Conservation (phyloP, 2,797 vertebrate species). For the Neosilurus hyrtlii region DNA sequence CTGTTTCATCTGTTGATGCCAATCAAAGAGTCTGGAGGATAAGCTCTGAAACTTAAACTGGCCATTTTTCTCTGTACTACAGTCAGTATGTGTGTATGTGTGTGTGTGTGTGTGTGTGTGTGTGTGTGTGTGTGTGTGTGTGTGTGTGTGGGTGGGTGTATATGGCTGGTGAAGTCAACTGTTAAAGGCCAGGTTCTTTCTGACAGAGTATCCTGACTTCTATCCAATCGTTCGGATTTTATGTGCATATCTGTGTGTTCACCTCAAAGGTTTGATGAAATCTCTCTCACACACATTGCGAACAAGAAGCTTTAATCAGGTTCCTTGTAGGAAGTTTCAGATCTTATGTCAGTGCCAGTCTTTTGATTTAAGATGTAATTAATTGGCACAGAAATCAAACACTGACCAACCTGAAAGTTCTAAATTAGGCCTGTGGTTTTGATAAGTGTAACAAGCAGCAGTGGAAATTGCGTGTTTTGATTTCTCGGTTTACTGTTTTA, state of each 20-base stretch:
- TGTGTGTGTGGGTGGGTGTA: slow-evolving; percentile 24
- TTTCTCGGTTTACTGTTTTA: slow-evolving; percentile 20
- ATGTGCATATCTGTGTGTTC: neutral
- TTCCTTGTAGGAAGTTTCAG: slow-evolving; percentile 47
- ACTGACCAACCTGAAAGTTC: slow-evolving; percentile 33
- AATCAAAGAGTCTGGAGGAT: slow-evolving; percentile 53
- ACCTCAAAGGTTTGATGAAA: slow-evolving; percentile 15
- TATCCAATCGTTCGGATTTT: slow-evolving; percentile 23
- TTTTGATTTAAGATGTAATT: slow-evolving; percentile 55
- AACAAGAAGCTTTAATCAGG: slow-evolving; percentile 49
- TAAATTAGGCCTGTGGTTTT: slow-evolving; percentile 40
- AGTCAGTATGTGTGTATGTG: slow-evolving; percentile 29
- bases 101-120: slow-evolving; percentile 24
- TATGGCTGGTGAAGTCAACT: slow-evolving; percentile 21
- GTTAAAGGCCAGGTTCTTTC: slow-evolving; percentile 46
- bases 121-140: slow-evolving; percentile 6
- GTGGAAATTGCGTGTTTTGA: slow-evolving; percentile 4
- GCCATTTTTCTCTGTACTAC: slow-evolving; percentile 20
- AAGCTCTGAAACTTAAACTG: slow-evolving; percentile 45
- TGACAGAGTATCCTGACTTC: slow-evolving; percentile 40
- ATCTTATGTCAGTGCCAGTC: slow-evolving; percentile 16
- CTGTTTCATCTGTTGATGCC: slow-evolving; percentile 54
- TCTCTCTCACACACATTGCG: neutral
- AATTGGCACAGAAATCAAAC: slow-evolving; percentile 47
- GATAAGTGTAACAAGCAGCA: slow-evolving; percentile 26